phyloP scores from a whole-genome alignment of 2,113 vertebrate species.

The Callorhinus ursinus region DNA sequence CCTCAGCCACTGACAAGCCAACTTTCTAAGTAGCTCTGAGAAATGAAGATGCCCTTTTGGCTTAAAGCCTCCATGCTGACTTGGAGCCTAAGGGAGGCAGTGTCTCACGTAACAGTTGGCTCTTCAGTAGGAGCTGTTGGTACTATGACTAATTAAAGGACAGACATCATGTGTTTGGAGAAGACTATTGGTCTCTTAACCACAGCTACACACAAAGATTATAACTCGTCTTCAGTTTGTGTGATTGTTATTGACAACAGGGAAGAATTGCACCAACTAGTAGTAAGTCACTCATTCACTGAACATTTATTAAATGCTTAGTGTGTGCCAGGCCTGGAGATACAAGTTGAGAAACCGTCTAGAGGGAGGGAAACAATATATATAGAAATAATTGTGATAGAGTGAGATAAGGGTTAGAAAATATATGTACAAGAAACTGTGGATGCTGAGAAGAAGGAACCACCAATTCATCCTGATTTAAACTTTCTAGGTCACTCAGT shows the following conservation, averaged over 20 bases:
- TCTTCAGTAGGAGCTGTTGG: constrained; percentile 48
- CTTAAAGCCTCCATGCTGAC: constrained; percentile 40
- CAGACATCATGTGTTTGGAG: constrained; percentile 47
- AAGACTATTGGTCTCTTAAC: constrained; percentile 48
- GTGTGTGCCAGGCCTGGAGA: background rate
- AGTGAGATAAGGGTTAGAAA: constrained; percentile 45
- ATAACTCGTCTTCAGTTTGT: constrained; percentile 39
- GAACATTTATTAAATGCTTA: constrained; percentile 22
- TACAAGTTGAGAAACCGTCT: constrained; percentile 23
- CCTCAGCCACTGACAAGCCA: background rate
- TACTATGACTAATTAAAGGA: constrained; percentile 58
- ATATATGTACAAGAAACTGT: constrained; percentile 15
- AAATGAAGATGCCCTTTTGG: constrained; percentile 67
- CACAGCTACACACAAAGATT: constrained; percentile 30
- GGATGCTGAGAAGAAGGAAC: constrained; percentile 23
- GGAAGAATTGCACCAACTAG: constrained; percentile 35
- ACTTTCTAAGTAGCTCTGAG: constrained; percentile 49
- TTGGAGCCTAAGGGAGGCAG: constrained; percentile 24
- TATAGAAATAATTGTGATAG: background rate
- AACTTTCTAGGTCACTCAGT: constrained; percentile 16
- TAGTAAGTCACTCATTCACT: constrained; percentile 30
- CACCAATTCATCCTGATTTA: constrained; percentile 24
- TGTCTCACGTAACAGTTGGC: constrained; percentile 52
- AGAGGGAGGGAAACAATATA: background rate
- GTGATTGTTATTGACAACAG: constrained; percentile 28